Percentiles rank a stretch among this genome's conserved stretches.
Evolutionary conservation across 2,113 vertebrate species (phyloP).

Genomic region (Odontophorus gujanensis): DNA sequence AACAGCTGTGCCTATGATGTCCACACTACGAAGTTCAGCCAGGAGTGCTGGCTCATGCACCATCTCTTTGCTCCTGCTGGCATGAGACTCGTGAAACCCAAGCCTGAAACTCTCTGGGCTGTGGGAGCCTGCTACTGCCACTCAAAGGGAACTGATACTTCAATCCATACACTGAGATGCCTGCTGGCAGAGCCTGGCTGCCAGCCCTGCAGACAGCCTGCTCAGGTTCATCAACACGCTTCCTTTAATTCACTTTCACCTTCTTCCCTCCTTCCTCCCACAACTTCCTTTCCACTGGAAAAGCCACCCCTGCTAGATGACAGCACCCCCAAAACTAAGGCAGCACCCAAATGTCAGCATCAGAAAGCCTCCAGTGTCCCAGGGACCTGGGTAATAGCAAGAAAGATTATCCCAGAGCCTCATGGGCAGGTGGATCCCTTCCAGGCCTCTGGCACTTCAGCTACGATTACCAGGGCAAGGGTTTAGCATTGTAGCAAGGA

Average conservation of each 20-base stretch:
- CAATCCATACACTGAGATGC: not conserved
- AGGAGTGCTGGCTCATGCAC: not conserved
- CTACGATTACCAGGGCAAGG: constrained; percentile 40
- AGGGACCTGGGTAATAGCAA: not conserved
- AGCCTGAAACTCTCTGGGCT: not conserved
- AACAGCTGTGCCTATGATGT: not conserved
- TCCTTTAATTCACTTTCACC: not conserved
- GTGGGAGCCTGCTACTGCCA: constrained; percentile 59
- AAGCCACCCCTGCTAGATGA: not conserved
- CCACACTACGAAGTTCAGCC: not conserved
- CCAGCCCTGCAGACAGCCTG: constrained; percentile 25
- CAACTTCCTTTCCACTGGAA: not conserved
- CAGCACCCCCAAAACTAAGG: not conserved
- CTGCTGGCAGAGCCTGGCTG: not conserved
- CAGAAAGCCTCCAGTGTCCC: not conserved
- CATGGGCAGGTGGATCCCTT: not conserved
- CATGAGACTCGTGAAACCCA: constrained; percentile 36
- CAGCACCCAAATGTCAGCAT: not conserved
- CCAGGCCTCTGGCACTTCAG: not conserved
- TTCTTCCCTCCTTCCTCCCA: not conserved
- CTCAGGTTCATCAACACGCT: not conserved
- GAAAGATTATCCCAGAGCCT: not conserved
- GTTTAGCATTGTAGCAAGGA: constrained; percentile 58
- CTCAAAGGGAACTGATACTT: constrained; percentile 41
- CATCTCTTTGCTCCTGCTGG: not conserved